A percentile compares a stretch with the other conserved stretches of the same genome.
These are phyloP conservation scores for Sebastes hubbsi DNA, from an alignment of 2,797 vertebrate genomes.

Conservation along the genomic window DNA sequence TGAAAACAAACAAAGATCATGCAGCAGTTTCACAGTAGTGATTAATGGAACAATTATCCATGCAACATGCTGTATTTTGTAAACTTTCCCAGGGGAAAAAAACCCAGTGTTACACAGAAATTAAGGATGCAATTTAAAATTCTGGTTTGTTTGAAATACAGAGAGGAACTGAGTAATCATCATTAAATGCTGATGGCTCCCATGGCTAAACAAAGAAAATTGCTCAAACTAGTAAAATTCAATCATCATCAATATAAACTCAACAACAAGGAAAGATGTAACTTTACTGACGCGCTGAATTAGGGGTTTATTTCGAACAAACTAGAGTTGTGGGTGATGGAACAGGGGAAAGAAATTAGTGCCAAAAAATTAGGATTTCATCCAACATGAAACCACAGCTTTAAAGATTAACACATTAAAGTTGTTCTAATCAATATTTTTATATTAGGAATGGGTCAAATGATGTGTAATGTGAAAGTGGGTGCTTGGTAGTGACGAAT, in stretches of 20 bases:
- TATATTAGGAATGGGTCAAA: no score
- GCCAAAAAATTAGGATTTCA: background rate
- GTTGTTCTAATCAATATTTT: no score
- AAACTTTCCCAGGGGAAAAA: background rate
- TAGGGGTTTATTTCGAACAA: no score
- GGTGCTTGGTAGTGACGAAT: no score
- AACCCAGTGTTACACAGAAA: background rate
- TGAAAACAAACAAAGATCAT: background rate
- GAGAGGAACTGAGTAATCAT: constrained; percentile 11
- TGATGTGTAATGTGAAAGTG: no score
- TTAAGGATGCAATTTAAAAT: background rate
- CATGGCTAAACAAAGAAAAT: constrained; percentile 4
- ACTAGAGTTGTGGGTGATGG: no score
- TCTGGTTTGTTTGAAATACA: background rate
- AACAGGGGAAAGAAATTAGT: background rate
- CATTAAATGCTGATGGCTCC: background rate
- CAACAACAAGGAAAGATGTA: background rate
- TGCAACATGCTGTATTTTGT: background rate
- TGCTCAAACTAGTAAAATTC: background rate
- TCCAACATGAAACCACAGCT: background rate
- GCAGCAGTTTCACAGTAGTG: background rate
- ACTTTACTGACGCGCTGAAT: background rate
- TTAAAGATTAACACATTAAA: no score
- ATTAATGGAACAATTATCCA: background rate
- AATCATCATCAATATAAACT: background rate